These are phyloP conservation scores for Melinaea menophilus DNA, from an alignment of 2,888 invertebrate genomes.

Conservation along the genomic window DNA sequence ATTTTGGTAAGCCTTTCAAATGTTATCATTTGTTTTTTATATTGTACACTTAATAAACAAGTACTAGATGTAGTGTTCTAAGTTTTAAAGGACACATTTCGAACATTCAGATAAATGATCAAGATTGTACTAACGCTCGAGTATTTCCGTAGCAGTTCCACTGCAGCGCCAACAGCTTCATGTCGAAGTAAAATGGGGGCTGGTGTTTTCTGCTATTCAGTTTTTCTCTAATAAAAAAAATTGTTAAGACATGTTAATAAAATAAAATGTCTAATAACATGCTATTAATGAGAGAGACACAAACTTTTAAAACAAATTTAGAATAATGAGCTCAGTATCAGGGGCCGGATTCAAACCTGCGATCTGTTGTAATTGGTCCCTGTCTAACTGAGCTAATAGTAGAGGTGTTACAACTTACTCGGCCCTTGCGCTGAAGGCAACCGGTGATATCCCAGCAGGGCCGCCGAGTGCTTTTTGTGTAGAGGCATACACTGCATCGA, in stretches of 20 bases:
- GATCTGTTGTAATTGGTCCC: too few relatives aligned
- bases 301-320: too few relatives aligned
- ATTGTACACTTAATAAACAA: neutral
- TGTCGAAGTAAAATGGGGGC: slow-evolving; percentile 68
- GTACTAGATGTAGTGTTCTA: neutral
- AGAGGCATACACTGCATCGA: slow-evolving; percentile 82
- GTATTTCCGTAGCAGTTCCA: slow-evolving; percentile 69
- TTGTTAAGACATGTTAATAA: too few relatives aligned
- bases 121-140: slow-evolving; percentile 49
- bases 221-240: slow-evolving; percentile 49
- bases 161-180: slow-evolving; percentile 58
- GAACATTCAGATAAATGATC: slow-evolving; percentile 1
- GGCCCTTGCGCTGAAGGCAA: slow-evolving; percentile 80
- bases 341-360: too few relatives aligned
- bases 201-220: slow-evolving; percentile 58
- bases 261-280: too few relatives aligned
- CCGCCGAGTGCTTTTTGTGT: slow-evolving; percentile 83
- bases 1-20: too few relatives aligned
- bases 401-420: slow-evolving; percentile 64
- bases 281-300: too few relatives aligned
- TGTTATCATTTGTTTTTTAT: neutral
- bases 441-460: slow-evolving; percentile 82
- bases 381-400: slow-evolving; percentile 1
- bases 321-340: too few relatives aligned
- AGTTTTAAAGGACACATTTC: neutral